Conservation (phyloP, 2,888 invertebrate species). For the Apodemia duryi region DNA sequence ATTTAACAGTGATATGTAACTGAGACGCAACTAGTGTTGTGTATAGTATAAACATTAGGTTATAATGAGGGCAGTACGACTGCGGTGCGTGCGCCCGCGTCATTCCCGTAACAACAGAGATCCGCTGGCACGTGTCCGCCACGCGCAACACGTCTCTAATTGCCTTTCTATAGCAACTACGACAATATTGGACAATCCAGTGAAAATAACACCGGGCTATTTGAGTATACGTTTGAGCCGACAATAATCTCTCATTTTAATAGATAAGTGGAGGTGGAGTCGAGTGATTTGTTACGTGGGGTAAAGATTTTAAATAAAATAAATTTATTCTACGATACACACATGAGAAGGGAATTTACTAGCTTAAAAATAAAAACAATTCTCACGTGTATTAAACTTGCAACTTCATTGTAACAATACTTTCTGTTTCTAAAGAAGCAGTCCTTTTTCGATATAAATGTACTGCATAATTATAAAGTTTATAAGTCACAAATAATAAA, state of each 20-base stretch:
- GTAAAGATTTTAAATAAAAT: conserved; percentile 22
- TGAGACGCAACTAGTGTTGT: conserved; percentile 45
- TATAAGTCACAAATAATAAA: too few relatives aligned
- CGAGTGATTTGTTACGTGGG: conserved; percentile 64
- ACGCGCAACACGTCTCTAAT: conserved; percentile 75
- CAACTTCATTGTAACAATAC: background rate
- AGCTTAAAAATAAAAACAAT: background rate
- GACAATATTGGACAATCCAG: conserved; percentile 78
- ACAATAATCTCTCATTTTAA: conserved; percentile 77
- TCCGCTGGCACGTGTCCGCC: conserved; percentile 58
- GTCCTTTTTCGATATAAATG: too few relatives aligned
- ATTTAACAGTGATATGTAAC: conserved; percentile 45
- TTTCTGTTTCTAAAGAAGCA: too few relatives aligned
- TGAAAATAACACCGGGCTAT: conserved; percentile 74
- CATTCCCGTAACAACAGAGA: conserved; percentile 28
- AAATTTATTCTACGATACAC: conserved; percentile 15
- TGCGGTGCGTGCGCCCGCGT: conserved; percentile 45
- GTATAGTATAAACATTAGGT: conserved; percentile 61
- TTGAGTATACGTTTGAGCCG: conserved; percentile 52
- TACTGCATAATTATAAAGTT: too few relatives aligned
- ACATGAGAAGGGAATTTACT: background rate
- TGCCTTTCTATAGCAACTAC: conserved; percentile 71
- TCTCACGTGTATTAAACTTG: background rate
- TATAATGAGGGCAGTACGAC: conserved; percentile 51
- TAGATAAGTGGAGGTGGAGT: conserved; percentile 75